These are phyloP conservation scores for Drosophila dives DNA, from an alignment of 2,888 invertebrate genomes.

Conservation along the genomic window DNA sequence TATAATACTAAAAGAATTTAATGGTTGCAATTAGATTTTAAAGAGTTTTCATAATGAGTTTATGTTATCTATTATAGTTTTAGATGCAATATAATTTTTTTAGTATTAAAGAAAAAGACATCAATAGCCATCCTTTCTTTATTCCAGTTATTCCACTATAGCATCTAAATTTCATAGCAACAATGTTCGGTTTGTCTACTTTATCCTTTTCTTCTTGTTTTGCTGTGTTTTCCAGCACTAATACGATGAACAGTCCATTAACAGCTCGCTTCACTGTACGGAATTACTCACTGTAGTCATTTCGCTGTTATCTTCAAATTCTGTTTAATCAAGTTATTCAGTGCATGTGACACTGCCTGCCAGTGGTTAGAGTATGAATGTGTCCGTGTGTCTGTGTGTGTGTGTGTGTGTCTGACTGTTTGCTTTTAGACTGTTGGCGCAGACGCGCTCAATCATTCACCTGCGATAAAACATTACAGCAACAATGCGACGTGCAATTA, in stretches of 20 bases:
- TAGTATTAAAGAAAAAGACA: not conserved
- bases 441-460: constrained; percentile 74
- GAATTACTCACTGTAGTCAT: not conserved
- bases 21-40: not conserved
- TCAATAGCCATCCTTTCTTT: not conserved
- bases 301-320: not conserved
- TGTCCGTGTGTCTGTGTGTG: constrained; percentile 2
- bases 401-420: constrained; percentile 1
- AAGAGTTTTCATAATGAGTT: not conserved
- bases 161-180: not conserved
- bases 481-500: constrained; percentile 49
- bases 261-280: not conserved
- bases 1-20: not conserved
- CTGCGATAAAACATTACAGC: constrained; percentile 70
- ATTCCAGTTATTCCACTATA: not conserved
- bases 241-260: not conserved
- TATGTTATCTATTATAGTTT: not conserved
- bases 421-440: constrained; percentile 37
- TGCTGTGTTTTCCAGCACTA: not conserved
- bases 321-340: constrained; percentile 4
- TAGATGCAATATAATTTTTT: not conserved
- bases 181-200: not conserved
- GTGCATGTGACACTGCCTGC: constrained; percentile 16
- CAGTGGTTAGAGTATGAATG: constrained; percentile 35
- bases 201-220: not conserved